These are phyloP conservation scores for Colletes latitarsis DNA, from an alignment of 1,140 invertebrate genomes.

Conservation along the genomic window DNA sequence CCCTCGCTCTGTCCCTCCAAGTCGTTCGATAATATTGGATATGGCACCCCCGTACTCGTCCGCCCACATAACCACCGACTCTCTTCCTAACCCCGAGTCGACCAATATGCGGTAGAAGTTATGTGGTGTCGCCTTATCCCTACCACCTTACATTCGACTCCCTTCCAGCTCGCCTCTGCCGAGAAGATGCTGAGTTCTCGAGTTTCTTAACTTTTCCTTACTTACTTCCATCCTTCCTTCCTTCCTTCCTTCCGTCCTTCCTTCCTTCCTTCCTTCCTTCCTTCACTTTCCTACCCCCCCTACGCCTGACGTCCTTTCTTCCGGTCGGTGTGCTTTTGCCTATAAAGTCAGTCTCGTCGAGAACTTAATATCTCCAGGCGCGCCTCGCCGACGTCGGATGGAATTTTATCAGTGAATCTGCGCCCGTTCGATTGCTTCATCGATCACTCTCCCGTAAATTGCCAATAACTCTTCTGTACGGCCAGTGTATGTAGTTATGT, in stretches of 20 bases:
- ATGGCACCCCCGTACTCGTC: constrained; percentile 47
- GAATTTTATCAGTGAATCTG: constrained; percentile 55
- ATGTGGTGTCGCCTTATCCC: constrained; percentile 55
- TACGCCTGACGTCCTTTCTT: constrained; percentile 15
- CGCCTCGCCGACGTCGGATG: constrained; percentile 17
- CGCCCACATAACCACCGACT: constrained; percentile 51
- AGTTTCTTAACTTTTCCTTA: constrained; percentile 64
- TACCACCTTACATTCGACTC: constrained; percentile 13
- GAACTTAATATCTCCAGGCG: constrained; percentile 59
- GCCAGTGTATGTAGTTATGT: constrained; percentile 35
- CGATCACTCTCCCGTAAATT: constrained; percentile 30
- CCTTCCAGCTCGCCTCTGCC: constrained; percentile 15
- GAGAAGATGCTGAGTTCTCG: constrained; percentile 62
- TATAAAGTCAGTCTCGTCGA: constrained; percentile 56
- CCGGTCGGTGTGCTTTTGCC: constrained; percentile 28
- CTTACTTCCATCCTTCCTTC: constrained; percentile 39
- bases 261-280: constrained; percentile 2
- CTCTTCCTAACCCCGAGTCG: constrained; percentile 34
- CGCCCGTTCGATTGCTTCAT: constrained; percentile 35
- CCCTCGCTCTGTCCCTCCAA: constrained; percentile 38
- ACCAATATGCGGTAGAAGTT: constrained; percentile 64
- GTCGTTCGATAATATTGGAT: constrained; percentile 68
- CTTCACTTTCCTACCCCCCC: not conserved
- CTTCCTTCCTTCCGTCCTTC: not conserved
- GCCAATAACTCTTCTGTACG: constrained; percentile 43